phyloP scores from a whole-genome alignment of 2,113 vertebrate species.

The Catharus fuscescens region DNA sequence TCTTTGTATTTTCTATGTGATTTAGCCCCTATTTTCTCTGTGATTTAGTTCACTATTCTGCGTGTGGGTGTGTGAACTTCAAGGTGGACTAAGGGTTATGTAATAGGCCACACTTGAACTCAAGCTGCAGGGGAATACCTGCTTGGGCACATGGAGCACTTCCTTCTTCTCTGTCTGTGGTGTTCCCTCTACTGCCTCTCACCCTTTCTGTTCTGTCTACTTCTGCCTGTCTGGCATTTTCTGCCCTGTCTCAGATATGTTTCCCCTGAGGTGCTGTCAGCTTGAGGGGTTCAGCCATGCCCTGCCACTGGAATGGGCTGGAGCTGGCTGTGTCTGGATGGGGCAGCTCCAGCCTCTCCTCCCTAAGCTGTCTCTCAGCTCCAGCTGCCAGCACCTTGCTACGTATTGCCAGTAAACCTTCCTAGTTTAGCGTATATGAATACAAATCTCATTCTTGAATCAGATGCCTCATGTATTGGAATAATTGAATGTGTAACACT shows the following conservation, averaged over 20 bases:
- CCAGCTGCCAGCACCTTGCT: neutral
- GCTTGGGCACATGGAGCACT: rapidly evolving
- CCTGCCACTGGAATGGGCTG: rapidly evolving
- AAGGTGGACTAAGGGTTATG: neutral
- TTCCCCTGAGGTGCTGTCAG: neutral
- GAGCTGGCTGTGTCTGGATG: rapidly evolving
- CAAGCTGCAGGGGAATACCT: neutral
- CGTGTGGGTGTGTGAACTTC: neutral
- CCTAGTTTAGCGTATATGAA: neutral
- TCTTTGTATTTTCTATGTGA: neutral
- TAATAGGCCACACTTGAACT: neutral
- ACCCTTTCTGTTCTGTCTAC: neutral
- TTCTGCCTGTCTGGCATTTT: neutral
- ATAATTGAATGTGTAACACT: neutral
- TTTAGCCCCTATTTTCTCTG: neutral
- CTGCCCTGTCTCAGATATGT: neutral
- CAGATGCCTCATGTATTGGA: neutral
- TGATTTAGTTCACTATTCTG: neutral
- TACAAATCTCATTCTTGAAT: neutral
- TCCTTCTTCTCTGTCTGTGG: neutral
- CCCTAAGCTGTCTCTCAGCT: neutral
- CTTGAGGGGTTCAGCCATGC: neutral
- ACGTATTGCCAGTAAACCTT: rapidly evolving
- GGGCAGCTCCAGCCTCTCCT: neutral
- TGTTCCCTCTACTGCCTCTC: neutral